phyloP scores from a whole-genome alignment of 2,888 invertebrate genomes.

The Drosophila dives region DNA sequence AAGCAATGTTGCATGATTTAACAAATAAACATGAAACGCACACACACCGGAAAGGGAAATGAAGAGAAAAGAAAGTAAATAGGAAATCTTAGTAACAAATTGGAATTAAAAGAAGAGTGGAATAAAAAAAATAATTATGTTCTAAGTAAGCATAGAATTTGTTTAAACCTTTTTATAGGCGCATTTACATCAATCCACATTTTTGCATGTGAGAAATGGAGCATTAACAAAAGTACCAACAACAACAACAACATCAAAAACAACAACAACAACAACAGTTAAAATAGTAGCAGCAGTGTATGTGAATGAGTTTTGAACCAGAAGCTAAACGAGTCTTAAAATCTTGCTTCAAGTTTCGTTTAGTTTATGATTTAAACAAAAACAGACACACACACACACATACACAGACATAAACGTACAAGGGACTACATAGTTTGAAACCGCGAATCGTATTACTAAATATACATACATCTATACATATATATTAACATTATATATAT shows the following conservation, averaged over 20 bases:
- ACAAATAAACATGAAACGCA: conserved; percentile 33
- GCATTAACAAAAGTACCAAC: conserved; percentile 28
- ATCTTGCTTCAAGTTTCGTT: conserved; percentile 40
- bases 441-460: conserved; percentile 83
- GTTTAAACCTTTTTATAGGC: conserved; percentile 59
- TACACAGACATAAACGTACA: conserved; percentile 73
- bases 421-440: conserved; percentile 81
- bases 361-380: conserved; percentile 50
- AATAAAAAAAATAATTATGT: conserved; percentile 36
- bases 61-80: conserved; percentile 19
- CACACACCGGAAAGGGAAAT: conserved; percentile 13
- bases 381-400: conserved; percentile 56
- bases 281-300: conserved; percentile 17
- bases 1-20: conserved; percentile 63
- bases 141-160: conserved; percentile 45
- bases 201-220: conserved; percentile 33
- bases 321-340: conserved; percentile 12
- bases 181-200: conserved; percentile 66
- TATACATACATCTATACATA: conserved; percentile 66
- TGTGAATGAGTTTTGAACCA: background rate
- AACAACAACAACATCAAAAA: background rate
- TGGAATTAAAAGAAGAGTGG: conserved; percentile 54
- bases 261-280: conserved; percentile 27
- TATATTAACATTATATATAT: conserved; percentile 47
- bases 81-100: conserved; percentile 64